Base-by-base conservation (phyloP, 2,888 invertebrate species). In the Ganaspis brasiliensis region DNA sequence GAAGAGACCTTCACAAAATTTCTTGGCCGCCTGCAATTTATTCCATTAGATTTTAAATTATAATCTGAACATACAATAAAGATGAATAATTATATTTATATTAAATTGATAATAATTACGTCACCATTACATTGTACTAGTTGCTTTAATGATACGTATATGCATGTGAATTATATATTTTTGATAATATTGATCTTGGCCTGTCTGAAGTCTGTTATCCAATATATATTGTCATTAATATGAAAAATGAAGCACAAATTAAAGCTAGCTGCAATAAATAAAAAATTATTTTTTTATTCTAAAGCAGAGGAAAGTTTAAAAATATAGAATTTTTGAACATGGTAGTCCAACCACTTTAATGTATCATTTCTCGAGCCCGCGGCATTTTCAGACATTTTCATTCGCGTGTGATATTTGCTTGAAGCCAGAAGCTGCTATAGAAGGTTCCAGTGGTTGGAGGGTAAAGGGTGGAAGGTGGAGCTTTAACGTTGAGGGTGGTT, bases 331-430 rank as follows among this genome's bases (percentile, higher is more conserved):
- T 67, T 52, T 14, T 67, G 72, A 79, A 77, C 75, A 77, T 72
- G 72, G 56, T 63, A 55, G 40, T 61, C 55, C 77, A 59, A 79
- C 59, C 75, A 77, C 78, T 76, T 77, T 83, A 81, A 83, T 82
- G 81, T 78, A 82, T 83, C 83, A 82, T 80, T 82, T 77, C 76
- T 78, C 77, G 72, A 73, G 77, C 79, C 77, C 76, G 81, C 79
- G 82, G 82, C 82, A 82, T 81, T 84, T 83, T 80, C 80, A 81
- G 85, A 83, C 81, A 83, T 86, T 86, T 85, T 86, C 83, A 84
- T 86, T 82, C 82, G 82, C 81, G 82, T 83, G 83, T 82, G 83
- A 85, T 83, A 83, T 85, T 83, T 83, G 82, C 81, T 79, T 78
- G 82, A 82, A 82, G 83, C 80, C 79, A 76, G 83, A 81, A 79